A percentile compares a stretch with the other conserved stretches of the same genome.
Evolutionary conservation across 1,140 invertebrate genomes (phyloP).

Genomic region (Tetragnatha versicolor): DNA sequence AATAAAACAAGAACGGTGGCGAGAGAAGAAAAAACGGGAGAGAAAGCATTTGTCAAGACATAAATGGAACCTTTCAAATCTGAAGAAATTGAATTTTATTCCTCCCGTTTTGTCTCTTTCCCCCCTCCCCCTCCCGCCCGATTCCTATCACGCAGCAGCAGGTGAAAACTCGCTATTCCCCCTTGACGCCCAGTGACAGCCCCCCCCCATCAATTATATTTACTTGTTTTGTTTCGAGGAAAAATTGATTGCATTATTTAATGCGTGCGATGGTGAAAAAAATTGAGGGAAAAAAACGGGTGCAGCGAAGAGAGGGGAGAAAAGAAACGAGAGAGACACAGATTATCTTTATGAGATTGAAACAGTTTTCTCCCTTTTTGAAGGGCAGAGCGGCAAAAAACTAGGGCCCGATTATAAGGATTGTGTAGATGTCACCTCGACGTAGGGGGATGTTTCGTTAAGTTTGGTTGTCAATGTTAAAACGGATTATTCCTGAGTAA

Average conservation of each 20-base stretch:
- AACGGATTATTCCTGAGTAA: no score
- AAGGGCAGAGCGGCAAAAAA: no score
- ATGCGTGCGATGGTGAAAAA: background rate
- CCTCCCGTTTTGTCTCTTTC: conserved; percentile 8
- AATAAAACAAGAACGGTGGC: background rate
- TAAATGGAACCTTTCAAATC: conserved; percentile 54
- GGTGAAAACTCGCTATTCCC: background rate
- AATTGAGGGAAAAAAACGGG: background rate
- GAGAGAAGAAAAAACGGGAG: background rate
- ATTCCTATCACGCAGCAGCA: background rate
- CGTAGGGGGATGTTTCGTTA: no score
- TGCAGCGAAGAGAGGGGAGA: background rate
- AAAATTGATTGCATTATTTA: conserved; percentile 49
- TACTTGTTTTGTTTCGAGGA: conserved; percentile 14
- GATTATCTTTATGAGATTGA: no score
- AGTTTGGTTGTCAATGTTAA: no score
- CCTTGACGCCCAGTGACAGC: background rate
- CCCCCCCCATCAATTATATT: background rate
- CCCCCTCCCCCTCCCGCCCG: background rate
- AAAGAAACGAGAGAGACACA: background rate
- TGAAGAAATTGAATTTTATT: conserved; percentile 55
- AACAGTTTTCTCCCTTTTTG: no score
- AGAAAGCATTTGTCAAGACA: conserved; percentile 51
- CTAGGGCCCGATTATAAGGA: no score
- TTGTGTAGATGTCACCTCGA: no score